Percentiles rank a stretch among this genome's conserved stretches.
These are phyloP conservation scores for Acrobasis suavella DNA, from an alignment of 2,888 invertebrate species.

Conservation along the genomic window DNA sequence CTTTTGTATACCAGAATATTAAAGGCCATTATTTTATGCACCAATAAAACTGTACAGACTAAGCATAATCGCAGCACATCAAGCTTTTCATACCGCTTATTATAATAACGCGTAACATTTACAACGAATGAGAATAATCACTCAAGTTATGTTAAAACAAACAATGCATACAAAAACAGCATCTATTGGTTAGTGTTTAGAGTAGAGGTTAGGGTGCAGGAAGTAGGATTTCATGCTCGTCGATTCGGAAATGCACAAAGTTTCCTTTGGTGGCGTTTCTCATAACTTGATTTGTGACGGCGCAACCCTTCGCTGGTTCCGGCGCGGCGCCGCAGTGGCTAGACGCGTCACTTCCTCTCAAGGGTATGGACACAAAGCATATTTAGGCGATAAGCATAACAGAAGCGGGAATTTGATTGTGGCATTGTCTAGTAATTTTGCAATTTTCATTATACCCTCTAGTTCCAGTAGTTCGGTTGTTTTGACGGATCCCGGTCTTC, in stretches of 20 bases:
- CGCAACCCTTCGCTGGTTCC: constrained; percentile 78
- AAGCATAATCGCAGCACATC: constrained; percentile 28
- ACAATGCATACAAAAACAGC: constrained; percentile 34
- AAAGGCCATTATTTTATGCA: not conserved
- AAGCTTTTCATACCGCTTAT: constrained; percentile 30
- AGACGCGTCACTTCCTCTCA: constrained; percentile 71
- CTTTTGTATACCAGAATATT: too few species aligned
- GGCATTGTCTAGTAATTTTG: too few species aligned
- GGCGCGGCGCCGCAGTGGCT: constrained; percentile 77
- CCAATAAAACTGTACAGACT: too few species aligned
- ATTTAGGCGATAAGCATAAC: not conserved
- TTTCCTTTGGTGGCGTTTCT: constrained; percentile 81
- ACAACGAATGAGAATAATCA: constrained; percentile 54
- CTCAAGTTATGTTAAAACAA: constrained; percentile 46
- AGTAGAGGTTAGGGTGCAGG: constrained; percentile 40
- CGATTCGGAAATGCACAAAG: constrained; percentile 80
- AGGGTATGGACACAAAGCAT: constrained; percentile 11
- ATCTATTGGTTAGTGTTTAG: constrained; percentile 45
- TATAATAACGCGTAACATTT: constrained; percentile 41
- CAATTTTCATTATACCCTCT: too few species aligned
- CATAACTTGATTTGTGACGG: constrained; percentile 82
- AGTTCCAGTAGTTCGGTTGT: too few species aligned
- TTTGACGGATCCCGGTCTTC: too few species aligned
- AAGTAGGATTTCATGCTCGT: constrained; percentile 74
- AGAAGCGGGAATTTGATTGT: not conserved